phyloP scores from a whole-genome alignment of 2,797 vertebrate genomes.

The Danionella dracula region DNA sequence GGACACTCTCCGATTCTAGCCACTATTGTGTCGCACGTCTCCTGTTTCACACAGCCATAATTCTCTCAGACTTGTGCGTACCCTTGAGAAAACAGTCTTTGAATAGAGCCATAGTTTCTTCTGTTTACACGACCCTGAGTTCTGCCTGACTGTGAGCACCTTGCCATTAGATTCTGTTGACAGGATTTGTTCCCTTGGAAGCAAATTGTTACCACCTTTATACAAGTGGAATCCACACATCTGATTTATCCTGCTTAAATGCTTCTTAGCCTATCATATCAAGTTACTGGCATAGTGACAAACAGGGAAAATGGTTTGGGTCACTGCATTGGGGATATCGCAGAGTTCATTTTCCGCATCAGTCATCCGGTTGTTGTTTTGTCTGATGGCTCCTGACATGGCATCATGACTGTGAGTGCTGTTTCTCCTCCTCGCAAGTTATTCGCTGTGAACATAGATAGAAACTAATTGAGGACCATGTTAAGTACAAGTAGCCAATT shows the following conservation, averaged over 20 bases:
- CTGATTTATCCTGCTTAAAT: conserved; percentile 12
- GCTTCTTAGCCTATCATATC: conserved; percentile 20
- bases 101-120: conserved; percentile 39
- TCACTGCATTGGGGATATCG: conserved; percentile 9
- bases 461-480: conserved; percentile 27
- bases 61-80: conserved; percentile 41
- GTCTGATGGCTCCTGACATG: neutral
- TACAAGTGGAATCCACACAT: conserved; percentile 9
- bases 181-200: conserved; percentile 8
- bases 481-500: conserved; percentile 28
- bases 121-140: conserved; percentile 40
- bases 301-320: conserved; percentile 16
- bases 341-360: conserved; percentile 5
- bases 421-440: conserved; percentile 14
- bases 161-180: conserved; percentile 27
- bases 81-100: conserved; percentile 55
- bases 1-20: conserved; percentile 1
- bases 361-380: conserved; percentile 8
- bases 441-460: neutral
- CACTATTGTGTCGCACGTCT: conserved; percentile 13
- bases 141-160: neutral
- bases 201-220: conserved; percentile 17
- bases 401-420: neutral
- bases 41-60: conserved; percentile 52
- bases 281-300: conserved; percentile 23